Evolutionary conservation across 2,888 invertebrate species (phyloP).

Genomic region (Disparrhopalites patrizii): DNA sequence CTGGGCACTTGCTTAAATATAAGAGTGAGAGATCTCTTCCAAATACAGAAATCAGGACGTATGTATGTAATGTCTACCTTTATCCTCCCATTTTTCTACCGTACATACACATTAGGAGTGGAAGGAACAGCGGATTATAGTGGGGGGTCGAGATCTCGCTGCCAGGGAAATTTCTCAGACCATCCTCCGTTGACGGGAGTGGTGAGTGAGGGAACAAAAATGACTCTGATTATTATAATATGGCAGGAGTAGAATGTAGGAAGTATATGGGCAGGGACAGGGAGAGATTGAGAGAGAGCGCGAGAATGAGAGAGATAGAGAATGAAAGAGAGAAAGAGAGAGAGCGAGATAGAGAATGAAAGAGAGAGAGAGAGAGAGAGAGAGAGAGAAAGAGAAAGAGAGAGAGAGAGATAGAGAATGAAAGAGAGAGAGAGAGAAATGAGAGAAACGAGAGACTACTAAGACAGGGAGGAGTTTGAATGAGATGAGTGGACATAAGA

Average conservation of each 20-base stretch:
- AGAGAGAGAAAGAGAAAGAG: neutral
- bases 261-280: neutral
- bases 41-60: no score
- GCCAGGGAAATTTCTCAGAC: no score
- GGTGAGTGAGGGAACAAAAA: no score
- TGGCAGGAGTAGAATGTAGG: neutral
- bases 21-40: no score
- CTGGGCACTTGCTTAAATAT: no score
- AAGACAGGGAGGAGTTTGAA: neutral
- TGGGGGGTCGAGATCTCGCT: no score
- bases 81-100: no score
- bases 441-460: neutral
- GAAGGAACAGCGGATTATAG: no score
- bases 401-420: neutral
- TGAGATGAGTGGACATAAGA: conserved; percentile 1
- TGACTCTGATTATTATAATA: no score
- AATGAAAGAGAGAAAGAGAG: neutral
- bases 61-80: no score
- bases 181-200: no score
- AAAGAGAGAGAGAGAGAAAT: neutral
- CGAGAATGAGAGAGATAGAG: conserved; percentile 1
- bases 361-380: neutral
- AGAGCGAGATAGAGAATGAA: neutral
- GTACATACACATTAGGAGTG: no score
- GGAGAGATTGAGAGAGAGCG: conserved; percentile 2